Conservation (phyloP, 2,797 vertebrate genomes). For the Chrysocyon brachyurus region DNA sequence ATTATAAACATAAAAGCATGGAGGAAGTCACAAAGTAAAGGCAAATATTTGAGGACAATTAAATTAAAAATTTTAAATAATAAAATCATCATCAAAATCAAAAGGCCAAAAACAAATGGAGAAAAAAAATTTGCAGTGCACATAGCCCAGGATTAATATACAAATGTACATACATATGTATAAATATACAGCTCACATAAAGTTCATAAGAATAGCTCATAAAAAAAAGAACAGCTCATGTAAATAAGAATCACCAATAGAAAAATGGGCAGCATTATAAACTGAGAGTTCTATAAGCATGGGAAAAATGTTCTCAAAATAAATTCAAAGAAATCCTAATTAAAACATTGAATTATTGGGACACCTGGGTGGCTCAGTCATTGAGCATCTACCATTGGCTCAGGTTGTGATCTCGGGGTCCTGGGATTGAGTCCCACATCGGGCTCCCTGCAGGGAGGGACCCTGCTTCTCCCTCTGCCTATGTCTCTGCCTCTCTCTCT, state of each 20-base stretch:
- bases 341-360: not conserved
- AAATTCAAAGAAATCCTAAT: not conserved
- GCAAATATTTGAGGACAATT: not conserved
- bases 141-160: not conserved
- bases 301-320: conserved; percentile 36
- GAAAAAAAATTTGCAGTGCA: not conserved
- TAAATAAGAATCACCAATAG: not conserved
- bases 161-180: not conserved
- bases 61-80: not conserved
- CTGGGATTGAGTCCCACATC: too few species aligned
- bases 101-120: not conserved
- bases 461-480: too few species aligned
- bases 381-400: too few species aligned
- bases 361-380: too few species aligned
- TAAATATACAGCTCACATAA: not conserved
- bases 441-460: too few species aligned
- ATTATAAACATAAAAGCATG: not conserved
- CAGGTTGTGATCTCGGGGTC: too few species aligned
- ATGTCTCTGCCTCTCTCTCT: too few species aligned
- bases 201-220: not conserved
- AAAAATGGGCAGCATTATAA: not conserved
- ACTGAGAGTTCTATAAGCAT: not conserved
- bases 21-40: not conserved
- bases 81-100: conserved; percentile 9
- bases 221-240: not conserved